Base-by-base conservation (phyloP, 2,888 invertebrate species). In the Machimus atricapillus region DNA sequence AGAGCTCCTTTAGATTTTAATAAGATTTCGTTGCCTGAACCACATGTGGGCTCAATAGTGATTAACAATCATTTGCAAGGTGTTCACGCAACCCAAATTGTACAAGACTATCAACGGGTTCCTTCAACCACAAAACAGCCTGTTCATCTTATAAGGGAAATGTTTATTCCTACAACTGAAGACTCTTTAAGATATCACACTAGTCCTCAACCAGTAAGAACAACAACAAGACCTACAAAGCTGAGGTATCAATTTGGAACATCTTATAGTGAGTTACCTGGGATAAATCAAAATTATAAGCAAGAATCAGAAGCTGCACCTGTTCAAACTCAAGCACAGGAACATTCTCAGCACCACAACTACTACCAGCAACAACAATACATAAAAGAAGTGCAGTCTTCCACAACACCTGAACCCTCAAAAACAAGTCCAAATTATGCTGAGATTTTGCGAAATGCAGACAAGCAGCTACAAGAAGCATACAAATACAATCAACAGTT, bases 31-130 rank as follows among this genome's bases (percentile, higher is more conserved):
- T 94, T 97, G 91, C 97, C 97, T 0, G 95, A 97, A 16, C 97
- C 97, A 0, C 97, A 97, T 90, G 97, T 97, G 0, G 97, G 97
- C 0, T 97, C 97, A 0, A 96, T 97, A 4, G 96, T 97, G 0
- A 94, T 97, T 1, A 95, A 95, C 89, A 93, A 94, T 87, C 89
- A 89, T 34, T 81, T 88, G 31, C 87, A 87, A 86, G 52, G 23
- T 23, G 56, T 79, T 16, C 78, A 88, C 4, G 77, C 77, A 27
- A 56, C 78, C 12, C 34, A 87, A 16, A 78, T 81, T 73, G 74
- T 82, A 76, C 89, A 27, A 90, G 0, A 90, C 90, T 23, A 90
- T 90, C 88, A 87, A 83, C 12, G 31, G 19, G 79, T 43, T 27
- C 19, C 76, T 7, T n/a, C 34, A 37, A 76, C 37, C 4, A 34